Evolutionary conservation across 2,113 vertebrate genomes (phyloP).

Genomic region (Osmerus mordax): DNA sequence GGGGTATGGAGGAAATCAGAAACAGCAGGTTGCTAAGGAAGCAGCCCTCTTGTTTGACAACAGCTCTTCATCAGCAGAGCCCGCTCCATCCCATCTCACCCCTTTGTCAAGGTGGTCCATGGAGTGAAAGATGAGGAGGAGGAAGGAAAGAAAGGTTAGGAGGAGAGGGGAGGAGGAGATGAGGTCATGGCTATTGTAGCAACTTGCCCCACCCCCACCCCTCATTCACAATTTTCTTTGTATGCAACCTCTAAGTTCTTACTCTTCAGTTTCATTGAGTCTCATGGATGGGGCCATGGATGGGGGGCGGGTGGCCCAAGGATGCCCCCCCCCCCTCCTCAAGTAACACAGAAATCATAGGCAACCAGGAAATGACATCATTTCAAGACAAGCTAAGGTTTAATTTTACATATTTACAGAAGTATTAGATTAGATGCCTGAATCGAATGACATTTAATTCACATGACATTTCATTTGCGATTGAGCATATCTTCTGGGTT

Average conservation of each 20-base stretch:
- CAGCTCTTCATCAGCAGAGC: slow-evolving; percentile 32
- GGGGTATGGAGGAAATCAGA: slow-evolving; percentile 51
- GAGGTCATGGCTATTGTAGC: slow-evolving; percentile 36
- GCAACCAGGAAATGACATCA: slow-evolving; percentile 46
- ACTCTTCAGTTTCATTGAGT: slow-evolving; percentile 35
- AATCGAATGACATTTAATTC: too few species aligned
- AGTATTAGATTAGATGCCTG: slow-evolving; percentile 19
- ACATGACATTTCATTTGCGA: too few species aligned
- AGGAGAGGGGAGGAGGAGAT: background rate
- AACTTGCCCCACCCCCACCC: slow-evolving; percentile 37
- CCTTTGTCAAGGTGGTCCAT: too few species aligned
- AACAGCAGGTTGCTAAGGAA: slow-evolving; percentile 54
- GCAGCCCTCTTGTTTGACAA: slow-evolving; percentile 45
- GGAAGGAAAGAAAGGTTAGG: slow-evolving; percentile 3
- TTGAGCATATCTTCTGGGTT: too few species aligned
- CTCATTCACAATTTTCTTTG: slow-evolving; percentile 1
- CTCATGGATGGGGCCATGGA: background rate
- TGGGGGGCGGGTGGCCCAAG: too few species aligned
- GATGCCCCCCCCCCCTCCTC: background rate
- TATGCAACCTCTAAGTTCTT: slow-evolving; percentile 37
- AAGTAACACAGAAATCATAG: slow-evolving; percentile 38
- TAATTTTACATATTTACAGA: slow-evolving; percentile 38
- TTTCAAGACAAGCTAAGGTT: slow-evolving; percentile 36
- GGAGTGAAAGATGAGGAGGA: background rate
- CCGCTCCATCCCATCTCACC: background rate